Base-by-base conservation (phyloP, 37 sponge, comb jelly and placozoan species). In the Diacarnus erythraeanus region DNA sequence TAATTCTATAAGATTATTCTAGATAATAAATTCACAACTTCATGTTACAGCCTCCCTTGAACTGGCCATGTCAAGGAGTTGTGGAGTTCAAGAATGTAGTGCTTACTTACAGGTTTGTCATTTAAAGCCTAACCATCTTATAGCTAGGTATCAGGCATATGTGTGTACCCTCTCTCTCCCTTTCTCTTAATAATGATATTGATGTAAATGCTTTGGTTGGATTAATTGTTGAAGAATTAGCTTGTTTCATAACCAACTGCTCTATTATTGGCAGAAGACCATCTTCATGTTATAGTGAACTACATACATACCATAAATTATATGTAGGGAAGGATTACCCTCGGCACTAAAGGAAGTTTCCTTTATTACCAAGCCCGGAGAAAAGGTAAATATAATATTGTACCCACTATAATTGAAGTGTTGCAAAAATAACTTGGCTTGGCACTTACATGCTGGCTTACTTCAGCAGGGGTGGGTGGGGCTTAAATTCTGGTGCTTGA, bases 71-170 rank as follows among this genome's bases (percentile, higher is more conserved):
- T 26, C 27, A 38, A 68, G 95, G 95, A 67, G 60, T 34, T 18
- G 75, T 94, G 64, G 80, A 81, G 75, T 94, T 92, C 61, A 79
- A 57, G 33, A 38, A 60, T 31, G 93, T 77, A 51, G 77, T 83
- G 21, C 80, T 94, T 12, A 73, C 43, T n/a, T 94, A 94, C 93
- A 88, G 96, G 83, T 90, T 63, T n/a, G n/a, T n/a, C n/a, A n/a
- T n/a, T n/a, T n/a, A n/a, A n/a, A n/a, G n/a, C n/a, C n/a, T n/a
- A n/a, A n/a, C n/a, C n/a, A n/a, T n/a, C n/a, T n/a, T n/a, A n/a
- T n/a, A n/a, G n/a, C n/a, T n/a, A n/a, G n/a, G n/a, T n/a, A n/a
- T n/a, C n/a, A n/a, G n/a, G n/a, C n/a, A n/a, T n/a, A n/a, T n/a
- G n/a, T n/a, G n/a, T n/a, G n/a, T n/a, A n/a, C n/a, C n/a, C n/a